Conservation (phyloP, 2,113 vertebrate genomes). For the Heloderma charlesbogerti region DNA sequence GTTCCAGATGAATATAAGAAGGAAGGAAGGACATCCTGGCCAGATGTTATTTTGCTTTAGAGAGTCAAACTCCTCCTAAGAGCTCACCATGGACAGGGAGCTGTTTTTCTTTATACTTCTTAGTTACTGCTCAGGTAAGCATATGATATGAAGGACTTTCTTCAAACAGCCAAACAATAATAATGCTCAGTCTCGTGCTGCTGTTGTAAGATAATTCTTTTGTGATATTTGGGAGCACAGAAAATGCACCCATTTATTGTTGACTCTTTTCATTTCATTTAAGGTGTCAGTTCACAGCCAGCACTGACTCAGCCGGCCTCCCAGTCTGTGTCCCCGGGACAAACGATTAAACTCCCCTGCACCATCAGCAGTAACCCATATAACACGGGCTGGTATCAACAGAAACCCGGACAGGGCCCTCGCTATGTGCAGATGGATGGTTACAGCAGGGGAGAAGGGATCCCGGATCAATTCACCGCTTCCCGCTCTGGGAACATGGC, state of each 20-base stretch:
- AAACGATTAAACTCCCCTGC: not conserved
- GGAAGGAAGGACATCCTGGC: too few relatives aligned
- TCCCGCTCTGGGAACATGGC: not conserved
- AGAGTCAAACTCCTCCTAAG: too few relatives aligned
- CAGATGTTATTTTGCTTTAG: too few relatives aligned
- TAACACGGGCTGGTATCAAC: not conserved
- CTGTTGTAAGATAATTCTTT: too few relatives aligned
- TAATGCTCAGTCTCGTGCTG: too few relatives aligned
- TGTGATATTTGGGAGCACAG: not conserved
- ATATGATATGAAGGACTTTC: not conserved
- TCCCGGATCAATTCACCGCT: conserved; percentile 32
- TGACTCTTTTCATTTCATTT: not conserved
- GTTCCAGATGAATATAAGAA: not conserved
- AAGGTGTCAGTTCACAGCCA: not conserved
- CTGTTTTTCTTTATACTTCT: not conserved
- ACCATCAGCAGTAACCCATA: not conserved
- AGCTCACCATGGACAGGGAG: not conserved
- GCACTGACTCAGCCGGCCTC: too few relatives aligned
- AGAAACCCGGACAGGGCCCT: not conserved
- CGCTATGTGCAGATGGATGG: not conserved
- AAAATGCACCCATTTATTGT: not conserved
- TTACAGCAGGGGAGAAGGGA: not conserved
- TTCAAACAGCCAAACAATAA: not conserved
- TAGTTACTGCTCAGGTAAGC: not conserved
- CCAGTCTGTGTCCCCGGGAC: not conserved